Conservation (phyloP, 2,888 invertebrate species). For the Xestia sexstrigata region DNA sequence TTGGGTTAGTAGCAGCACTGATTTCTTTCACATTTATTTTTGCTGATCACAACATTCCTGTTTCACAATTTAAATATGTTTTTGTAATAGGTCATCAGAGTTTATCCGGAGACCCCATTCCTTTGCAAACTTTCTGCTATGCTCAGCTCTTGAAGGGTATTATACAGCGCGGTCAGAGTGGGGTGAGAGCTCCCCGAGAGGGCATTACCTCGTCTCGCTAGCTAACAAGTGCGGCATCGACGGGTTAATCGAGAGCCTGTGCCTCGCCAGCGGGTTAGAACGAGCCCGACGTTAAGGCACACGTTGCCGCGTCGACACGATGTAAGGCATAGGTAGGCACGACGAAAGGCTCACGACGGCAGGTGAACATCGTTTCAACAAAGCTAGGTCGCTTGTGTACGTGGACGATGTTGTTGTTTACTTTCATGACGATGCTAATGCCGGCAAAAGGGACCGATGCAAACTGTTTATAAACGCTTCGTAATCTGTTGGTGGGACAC, state of each 20-base stretch:
- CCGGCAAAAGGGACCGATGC: background rate
- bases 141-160: constrained; percentile 32
- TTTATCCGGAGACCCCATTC: constrained; percentile 15
- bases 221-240: constrained; percentile 62
- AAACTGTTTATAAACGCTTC: constrained; percentile 22
- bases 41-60: background rate
- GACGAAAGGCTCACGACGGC: background rate
- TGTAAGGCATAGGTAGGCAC: background rate
- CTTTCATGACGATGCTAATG: constrained; percentile 30
- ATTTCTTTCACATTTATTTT: background rate
- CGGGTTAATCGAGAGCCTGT: constrained; percentile 49
- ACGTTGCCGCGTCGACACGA: background rate
- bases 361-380: constrained; percentile 17
- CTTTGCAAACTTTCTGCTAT: constrained; percentile 11
- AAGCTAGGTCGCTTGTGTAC: constrained; percentile 6
- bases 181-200: constrained; percentile 27
- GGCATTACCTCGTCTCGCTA: constrained; percentile 62
- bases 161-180: constrained; percentile 14
- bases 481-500: background rate
- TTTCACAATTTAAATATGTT: background rate
- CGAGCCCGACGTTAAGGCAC: constrained; percentile 21
- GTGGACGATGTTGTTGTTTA: constrained; percentile 20
- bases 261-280: constrained; percentile 59
- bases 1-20: background rate
- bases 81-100: background rate